Evolutionary conservation across 2,888 invertebrate genomes (phyloP).

Genomic region (Chrysolina haemoptera): DNA sequence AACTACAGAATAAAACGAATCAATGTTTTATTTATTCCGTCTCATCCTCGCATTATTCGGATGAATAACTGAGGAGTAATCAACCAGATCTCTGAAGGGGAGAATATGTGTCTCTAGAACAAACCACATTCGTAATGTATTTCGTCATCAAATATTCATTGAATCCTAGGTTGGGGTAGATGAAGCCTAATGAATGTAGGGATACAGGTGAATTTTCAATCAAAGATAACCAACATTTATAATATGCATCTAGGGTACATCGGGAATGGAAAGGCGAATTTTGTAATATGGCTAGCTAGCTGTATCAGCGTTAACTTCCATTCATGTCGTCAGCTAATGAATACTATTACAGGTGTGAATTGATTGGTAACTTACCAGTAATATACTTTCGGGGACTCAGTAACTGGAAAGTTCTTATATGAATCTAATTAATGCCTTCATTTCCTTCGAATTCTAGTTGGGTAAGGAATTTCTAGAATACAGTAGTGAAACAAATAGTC

Average conservation of each 20-base stretch:
- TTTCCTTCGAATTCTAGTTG: too few relatives aligned
- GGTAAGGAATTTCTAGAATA: too few relatives aligned
- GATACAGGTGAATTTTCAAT: constrained; percentile 11
- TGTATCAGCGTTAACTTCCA: neutral
- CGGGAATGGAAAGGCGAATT: neutral
- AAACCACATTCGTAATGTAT: constrained; percentile 1
- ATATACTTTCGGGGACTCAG: neutral
- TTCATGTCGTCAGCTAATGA: neutral
- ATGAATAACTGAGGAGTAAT: neutral
- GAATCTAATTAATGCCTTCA: too few relatives aligned
- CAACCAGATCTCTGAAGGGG: neutral
- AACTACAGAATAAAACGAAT: neutral
- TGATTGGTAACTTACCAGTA: neutral
- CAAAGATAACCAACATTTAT: constrained; percentile 1
- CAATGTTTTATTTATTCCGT: neutral
- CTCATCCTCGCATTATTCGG: constrained; percentile 1
- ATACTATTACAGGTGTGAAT: neutral
- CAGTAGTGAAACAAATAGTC: too few relatives aligned
- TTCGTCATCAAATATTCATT: constrained; percentile 3
- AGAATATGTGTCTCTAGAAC: neutral
- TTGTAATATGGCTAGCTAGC: neutral
- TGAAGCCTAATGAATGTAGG: constrained; percentile 7
- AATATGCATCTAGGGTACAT: neutral
- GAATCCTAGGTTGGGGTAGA: neutral
- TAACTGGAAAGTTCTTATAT: too few relatives aligned